Evolutionary conservation across 2,888 invertebrate genomes (phyloP), one percentile per base, ranked within the genome.

Genomic region (Glaucopsyche alexis): DNA sequence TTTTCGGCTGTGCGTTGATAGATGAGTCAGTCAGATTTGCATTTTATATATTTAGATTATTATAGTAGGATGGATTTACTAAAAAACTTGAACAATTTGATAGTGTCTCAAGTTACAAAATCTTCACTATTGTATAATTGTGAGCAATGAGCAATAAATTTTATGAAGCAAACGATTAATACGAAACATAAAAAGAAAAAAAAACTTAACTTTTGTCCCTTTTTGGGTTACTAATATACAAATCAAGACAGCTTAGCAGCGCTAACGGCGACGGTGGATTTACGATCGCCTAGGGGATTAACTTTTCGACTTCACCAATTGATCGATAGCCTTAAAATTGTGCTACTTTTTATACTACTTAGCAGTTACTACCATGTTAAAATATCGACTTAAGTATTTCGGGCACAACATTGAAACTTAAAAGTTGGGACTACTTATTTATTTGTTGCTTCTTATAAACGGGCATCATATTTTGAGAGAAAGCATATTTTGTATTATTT

Each of bases 231-330:
- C 71, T 74, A 71, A 72, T 76, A 75, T 71, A 16, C 47, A 49
- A 40, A 66, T 72, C 64, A 71, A 60, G 64, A 19, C 66, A 50
- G 52, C 50, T 74, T 76, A 75, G 76, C 75, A 72, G 74, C 60
- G 74, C 75, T 74, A 75, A 74, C 76, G 74, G 72, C 71, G 73
- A 75, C 74, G 71, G 73, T 72, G 60, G 77, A 76, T 80, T 79
- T 78, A 78, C 76, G 76, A 74, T 72, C 76, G 77, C 75, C 76
- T 76, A 55, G 78, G 74, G 76, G 77, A 77, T 78, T 75, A 77
- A 73, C 77, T 75, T 76, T 76, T 76, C 77, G 76, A 76, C 75
- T 76, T 70, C 64, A 74, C 74, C 74, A 77, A 78, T 79, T 80
- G 79, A 79, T 79, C 77, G 77, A 80, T 80, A 75, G 77, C 76